Evolutionary conservation across 1,140 invertebrate species (phyloP).

Genomic region (Schlechtendalia chinensis): DNA sequence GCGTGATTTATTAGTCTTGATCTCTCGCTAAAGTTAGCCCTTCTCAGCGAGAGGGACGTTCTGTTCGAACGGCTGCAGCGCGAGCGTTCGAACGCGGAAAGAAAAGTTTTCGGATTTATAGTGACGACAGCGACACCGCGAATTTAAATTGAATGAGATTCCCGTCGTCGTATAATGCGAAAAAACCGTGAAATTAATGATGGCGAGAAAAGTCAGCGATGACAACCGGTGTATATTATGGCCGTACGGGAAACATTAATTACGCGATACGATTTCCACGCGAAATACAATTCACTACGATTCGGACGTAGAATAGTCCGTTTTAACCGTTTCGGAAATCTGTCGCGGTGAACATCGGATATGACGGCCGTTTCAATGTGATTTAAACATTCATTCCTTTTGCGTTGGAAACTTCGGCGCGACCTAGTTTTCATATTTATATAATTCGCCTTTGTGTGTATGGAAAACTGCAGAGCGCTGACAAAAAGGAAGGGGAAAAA

Average conservation of each 20-base stretch:
- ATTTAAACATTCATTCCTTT: not conserved
- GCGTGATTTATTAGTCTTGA: constrained; percentile 48
- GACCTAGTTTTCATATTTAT: not conserved
- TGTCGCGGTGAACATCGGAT: too few relatives aligned
- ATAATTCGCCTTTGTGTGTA: not conserved
- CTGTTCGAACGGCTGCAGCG: not conserved
- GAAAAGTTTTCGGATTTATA: constrained; percentile 47
- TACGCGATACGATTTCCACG: too few relatives aligned
- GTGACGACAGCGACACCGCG: constrained; percentile 8
- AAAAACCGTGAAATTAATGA: not conserved
- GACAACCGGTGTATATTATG: not conserved
- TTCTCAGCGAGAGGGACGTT: too few relatives aligned
- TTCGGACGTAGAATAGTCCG: too few relatives aligned
- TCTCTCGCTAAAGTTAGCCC: constrained; percentile 33
- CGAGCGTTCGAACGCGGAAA: constrained; percentile 6
- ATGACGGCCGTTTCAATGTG: too few relatives aligned
- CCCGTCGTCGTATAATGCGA: not conserved
- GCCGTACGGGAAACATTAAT: too few relatives aligned
- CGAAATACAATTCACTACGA: too few relatives aligned
- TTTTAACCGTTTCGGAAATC: too few relatives aligned
- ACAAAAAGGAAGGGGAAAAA: constrained; percentile 11
- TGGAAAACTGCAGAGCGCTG: not conserved
- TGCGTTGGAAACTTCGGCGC: too few relatives aligned
- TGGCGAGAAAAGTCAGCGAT: not conserved
- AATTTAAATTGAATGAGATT: constrained; percentile 46